Percentiles rank a stretch among this genome's conserved stretches.
Evolutionary conservation across 2,888 invertebrate species (phyloP).

Genomic region (Esperia sulphurella): DNA sequence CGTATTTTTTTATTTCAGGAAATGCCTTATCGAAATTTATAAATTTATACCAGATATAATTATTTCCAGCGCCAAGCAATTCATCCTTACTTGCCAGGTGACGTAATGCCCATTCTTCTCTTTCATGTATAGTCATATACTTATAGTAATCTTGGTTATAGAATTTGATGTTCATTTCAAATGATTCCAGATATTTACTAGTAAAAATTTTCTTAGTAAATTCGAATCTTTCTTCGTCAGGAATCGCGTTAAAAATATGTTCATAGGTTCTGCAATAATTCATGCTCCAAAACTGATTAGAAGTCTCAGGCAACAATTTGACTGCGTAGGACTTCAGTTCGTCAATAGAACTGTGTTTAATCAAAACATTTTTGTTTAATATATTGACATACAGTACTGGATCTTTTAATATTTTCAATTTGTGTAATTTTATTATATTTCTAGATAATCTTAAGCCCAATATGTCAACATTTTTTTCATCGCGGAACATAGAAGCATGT

Average conservation of each 20-base stretch:
- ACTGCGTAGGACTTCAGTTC: conserved; percentile 32
- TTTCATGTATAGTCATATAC: conserved; percentile 22
- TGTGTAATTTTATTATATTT: conserved; percentile 38
- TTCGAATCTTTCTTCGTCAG: conserved; percentile 18
- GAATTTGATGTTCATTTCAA: conserved; percentile 27
- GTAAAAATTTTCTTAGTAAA: conserved; percentile 24
- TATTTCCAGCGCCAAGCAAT: conserved; percentile 29
- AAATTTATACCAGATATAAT: conserved; percentile 47
- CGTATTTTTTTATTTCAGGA: conserved; percentile 32
- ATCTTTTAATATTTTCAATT: conserved; percentile 34
- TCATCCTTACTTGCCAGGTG: conserved; percentile 26
- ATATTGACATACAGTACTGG: conserved; percentile 33
- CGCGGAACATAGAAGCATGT: conserved; percentile 3
- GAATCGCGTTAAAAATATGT: conserved; percentile 23
- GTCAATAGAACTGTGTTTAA: conserved; percentile 27
- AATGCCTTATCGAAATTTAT: conserved; percentile 42
- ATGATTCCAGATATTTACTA: conserved; percentile 23
- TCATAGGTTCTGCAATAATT: conserved; percentile 18
- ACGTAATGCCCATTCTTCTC: conserved; percentile 28
- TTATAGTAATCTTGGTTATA: conserved; percentile 19
- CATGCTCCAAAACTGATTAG: conserved; percentile 21
- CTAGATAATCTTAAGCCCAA: conserved; percentile 33
- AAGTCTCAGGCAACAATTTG: conserved; percentile 18
- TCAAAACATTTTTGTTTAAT: conserved; percentile 27
- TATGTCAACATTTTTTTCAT: background rate